Percentiles rank a stretch among this genome's conserved stretches.
Evolutionary conservation across 2,888 invertebrate species (phyloP).

Genomic region (Lochmaea capreae): DNA sequence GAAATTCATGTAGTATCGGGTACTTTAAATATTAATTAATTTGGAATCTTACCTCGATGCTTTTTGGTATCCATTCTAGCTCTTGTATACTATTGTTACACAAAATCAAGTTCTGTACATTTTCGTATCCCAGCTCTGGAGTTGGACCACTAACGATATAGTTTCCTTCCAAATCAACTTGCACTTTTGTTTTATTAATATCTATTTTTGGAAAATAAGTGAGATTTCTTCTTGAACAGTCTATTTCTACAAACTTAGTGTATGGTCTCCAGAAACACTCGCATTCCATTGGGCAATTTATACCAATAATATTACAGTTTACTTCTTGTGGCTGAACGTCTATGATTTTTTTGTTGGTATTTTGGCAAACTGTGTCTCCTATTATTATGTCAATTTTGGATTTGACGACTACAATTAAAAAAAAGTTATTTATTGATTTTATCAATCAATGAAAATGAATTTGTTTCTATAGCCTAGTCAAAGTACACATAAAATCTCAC

Average conservation of each 20-base stretch:
- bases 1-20: too few relatives aligned
- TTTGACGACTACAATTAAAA: conserved; percentile 8
- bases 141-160: conserved; percentile 40
- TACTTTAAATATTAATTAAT: too few relatives aligned
- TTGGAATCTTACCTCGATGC: conserved; percentile 44
- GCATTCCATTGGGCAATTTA: conserved; percentile 68
- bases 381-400: conserved; percentile 19
- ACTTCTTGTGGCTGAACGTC: conserved; percentile 65
- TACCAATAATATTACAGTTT: conserved; percentile 65
- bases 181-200: conserved; percentile 43
- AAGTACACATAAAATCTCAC: too few relatives aligned
- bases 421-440: not conserved
- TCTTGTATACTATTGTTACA: conserved; percentile 45
- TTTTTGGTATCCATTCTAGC: conserved; percentile 49
- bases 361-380: conserved; percentile 44
- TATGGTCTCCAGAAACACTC: conserved; percentile 66
- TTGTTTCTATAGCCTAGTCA: too few relatives aligned
- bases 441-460: not conserved
- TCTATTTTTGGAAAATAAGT: conserved; percentile 63
- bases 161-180: conserved; percentile 55
- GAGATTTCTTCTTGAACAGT: conserved; percentile 69
- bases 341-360: conserved; percentile 47
- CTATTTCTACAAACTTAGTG: conserved; percentile 66
- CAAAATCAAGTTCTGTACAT: conserved; percentile 67
- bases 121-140: conserved; percentile 62